Percentiles rank a stretch among this genome's conserved stretches.
Evolutionary conservation across 1,140 invertebrate genomes (phyloP).

Genomic region (Medauroidea extradentata): DNA sequence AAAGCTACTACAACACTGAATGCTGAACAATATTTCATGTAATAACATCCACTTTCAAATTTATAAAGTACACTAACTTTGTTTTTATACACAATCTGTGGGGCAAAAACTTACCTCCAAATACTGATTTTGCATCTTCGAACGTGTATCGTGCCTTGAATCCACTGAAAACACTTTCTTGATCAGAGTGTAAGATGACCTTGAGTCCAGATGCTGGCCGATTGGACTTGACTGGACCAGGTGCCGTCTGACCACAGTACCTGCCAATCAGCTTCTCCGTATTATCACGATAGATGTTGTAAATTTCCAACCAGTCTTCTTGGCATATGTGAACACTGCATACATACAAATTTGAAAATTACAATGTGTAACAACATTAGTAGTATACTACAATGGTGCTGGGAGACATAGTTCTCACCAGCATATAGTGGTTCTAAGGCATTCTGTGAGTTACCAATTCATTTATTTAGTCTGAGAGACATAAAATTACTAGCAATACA

Average conservation of each 20-base stretch:
- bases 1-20: too few relatives aligned
- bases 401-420: too few relatives aligned
- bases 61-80: too few relatives aligned
- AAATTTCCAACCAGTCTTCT: slow-evolving; percentile 92
- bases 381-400: too few relatives aligned
- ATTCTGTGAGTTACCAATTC: too few relatives aligned
- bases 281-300: slow-evolving; percentile 76
- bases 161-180: slow-evolving; percentile 77
- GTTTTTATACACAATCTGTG: too few relatives aligned
- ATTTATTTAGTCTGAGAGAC: too few relatives aligned
- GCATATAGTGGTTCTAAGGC: too few relatives aligned
- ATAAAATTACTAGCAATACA: too few relatives aligned
- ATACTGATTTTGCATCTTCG: slow-evolving; percentile 78
- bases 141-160: slow-evolving; percentile 89
- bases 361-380: slow-evolving; percentile 2
- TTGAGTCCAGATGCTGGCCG: slow-evolving; percentile 76
- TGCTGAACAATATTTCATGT: background rate
- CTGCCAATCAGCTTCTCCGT: slow-evolving; percentile 77
- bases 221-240: slow-evolving; percentile 86
- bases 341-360: slow-evolving; percentile 32
- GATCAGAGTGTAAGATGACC: slow-evolving; percentile 78
- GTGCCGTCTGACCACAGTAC: slow-evolving; percentile 78
- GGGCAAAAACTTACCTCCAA: slow-evolving; percentile 60
- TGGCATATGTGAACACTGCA: slow-evolving; percentile 55
- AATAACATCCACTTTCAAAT: too few relatives aligned